These are phyloP conservation scores for Aulostomus chinensis DNA, from an alignment of 2,797 vertebrate genomes.

Conservation along the genomic window DNA sequence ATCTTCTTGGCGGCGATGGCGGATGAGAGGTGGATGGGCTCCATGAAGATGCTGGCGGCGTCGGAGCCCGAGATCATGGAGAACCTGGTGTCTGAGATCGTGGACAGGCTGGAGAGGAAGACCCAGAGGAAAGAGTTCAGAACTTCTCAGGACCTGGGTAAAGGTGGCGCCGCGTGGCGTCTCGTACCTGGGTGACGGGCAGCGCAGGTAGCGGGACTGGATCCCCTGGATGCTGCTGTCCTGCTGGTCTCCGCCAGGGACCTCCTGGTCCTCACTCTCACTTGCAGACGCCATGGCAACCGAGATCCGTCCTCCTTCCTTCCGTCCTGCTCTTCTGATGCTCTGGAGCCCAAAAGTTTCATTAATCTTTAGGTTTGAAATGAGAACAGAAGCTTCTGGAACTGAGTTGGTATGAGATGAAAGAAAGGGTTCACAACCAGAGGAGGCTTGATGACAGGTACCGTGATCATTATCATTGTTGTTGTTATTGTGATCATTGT, in stretches of 20 bases:
- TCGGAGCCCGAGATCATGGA: slow-evolving; percentile 89
- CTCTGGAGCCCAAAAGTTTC: no score
- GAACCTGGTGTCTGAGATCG: slow-evolving; percentile 81
- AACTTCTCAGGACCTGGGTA: no score
- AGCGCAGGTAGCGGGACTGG: slow-evolving; percentile 91
- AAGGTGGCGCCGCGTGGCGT: no score
- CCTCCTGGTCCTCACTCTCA: slow-evolving; percentile 70
- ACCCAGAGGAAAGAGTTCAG: background rate
- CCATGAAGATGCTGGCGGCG: slow-evolving; percentile 95
- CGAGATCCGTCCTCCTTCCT: background rate
- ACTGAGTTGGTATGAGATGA: no score
- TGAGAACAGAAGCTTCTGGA: no score
- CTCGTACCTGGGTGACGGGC: slow-evolving; percentile 87
- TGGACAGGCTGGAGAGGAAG: slow-evolving; percentile 58
- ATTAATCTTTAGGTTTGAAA: no score
- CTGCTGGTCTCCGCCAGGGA: slow-evolving; percentile 71
- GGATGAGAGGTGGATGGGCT: slow-evolving; percentile 95
- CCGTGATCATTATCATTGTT: no score
- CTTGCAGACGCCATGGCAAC: slow-evolving; percentile 71
- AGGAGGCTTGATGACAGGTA: no score
- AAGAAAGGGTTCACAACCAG: no score
- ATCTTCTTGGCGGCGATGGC: slow-evolving; percentile 93
- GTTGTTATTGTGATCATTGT: no score
- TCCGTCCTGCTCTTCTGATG: background rate
- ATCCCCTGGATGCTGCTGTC: slow-evolving; percentile 79